Percentiles rank a stretch among this genome's conserved stretches.
Evolutionary conservation across 2,888 invertebrate species (phyloP).

Genomic region (Phyllotreta striolata): DNA sequence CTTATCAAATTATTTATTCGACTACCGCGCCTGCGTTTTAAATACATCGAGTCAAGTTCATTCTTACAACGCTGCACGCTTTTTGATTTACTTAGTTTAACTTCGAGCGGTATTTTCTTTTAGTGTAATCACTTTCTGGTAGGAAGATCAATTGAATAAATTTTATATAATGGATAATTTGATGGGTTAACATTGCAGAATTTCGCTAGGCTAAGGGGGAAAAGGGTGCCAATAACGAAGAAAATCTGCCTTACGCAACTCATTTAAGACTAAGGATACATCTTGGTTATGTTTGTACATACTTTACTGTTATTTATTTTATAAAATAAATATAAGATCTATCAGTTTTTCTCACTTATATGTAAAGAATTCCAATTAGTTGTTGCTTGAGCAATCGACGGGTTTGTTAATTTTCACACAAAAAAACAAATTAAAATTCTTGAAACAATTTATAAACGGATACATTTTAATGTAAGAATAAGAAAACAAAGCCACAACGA

Average conservation of each 20-base stretch:
- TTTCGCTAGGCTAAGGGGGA: constrained; percentile 22
- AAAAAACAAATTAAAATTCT: background rate
- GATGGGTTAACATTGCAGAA: constrained; percentile 8
- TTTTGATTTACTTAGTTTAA: too few relatives aligned
- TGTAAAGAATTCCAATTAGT: too few relatives aligned
- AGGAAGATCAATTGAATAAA: too few relatives aligned
- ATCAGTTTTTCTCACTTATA: background rate
- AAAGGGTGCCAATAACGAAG: constrained; percentile 32
- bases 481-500: constrained; percentile 12
- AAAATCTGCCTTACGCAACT: constrained; percentile 39
- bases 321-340: constrained; percentile 31
- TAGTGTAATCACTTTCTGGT: too few relatives aligned
- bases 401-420: too few relatives aligned
- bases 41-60: too few relatives aligned
- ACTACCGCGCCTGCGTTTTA: too few relatives aligned
- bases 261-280: constrained; percentile 33
- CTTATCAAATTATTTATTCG: background rate
- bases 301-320: constrained; percentile 41
- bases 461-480: background rate
- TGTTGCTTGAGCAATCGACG: too few relatives aligned
- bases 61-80: too few relatives aligned
- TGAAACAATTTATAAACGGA: background rate
- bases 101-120: too few relatives aligned
- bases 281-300: constrained; percentile 38
- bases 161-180: background rate